Evolutionary conservation across 2,113 vertebrate species (phyloP).

Genomic region (Ranitomeya variabilis): DNA sequence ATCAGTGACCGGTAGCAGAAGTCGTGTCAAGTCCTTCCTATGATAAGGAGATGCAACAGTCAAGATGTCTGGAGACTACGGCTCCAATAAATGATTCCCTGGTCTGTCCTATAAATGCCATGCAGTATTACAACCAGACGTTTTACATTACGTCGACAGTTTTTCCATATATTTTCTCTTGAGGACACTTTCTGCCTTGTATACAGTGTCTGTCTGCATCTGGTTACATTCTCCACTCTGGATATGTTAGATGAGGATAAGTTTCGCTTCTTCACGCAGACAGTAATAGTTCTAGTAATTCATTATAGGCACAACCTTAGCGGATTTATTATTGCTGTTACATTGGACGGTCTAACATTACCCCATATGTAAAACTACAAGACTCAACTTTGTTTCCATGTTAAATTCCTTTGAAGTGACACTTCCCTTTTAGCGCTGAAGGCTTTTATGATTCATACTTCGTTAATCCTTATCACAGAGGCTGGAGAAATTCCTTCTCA

Average conservation of each 20-base stretch:
- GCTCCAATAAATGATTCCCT: no score
- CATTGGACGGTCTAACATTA: background rate
- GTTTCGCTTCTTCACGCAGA: background rate
- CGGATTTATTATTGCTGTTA: background rate
- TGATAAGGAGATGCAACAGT: no score
- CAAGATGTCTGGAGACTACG: no score
- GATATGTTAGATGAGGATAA: no score
- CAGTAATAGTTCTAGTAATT: background rate
- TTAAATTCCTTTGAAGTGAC: conserved; percentile 28
- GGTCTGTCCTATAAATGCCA: no score
- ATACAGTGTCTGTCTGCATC: no score
- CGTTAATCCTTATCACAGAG: conserved; percentile 30
- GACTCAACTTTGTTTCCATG: background rate
- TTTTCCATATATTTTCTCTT: no score
- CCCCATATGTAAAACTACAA: background rate
- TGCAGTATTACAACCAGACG: no score
- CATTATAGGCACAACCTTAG: background rate
- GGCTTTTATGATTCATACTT: conserved; percentile 20
- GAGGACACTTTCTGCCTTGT: no score
- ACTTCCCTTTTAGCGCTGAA: conserved; percentile 26
- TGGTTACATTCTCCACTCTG: background rate
- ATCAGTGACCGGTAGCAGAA: no score
- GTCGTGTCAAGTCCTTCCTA: no score
- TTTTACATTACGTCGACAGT: no score
- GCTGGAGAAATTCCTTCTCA: conserved; percentile 24